Percentiles rank a stretch among this genome's conserved stretches.
phyloP scores from a whole-genome alignment of 1,140 invertebrate species.

The Aphidius ervi region DNA sequence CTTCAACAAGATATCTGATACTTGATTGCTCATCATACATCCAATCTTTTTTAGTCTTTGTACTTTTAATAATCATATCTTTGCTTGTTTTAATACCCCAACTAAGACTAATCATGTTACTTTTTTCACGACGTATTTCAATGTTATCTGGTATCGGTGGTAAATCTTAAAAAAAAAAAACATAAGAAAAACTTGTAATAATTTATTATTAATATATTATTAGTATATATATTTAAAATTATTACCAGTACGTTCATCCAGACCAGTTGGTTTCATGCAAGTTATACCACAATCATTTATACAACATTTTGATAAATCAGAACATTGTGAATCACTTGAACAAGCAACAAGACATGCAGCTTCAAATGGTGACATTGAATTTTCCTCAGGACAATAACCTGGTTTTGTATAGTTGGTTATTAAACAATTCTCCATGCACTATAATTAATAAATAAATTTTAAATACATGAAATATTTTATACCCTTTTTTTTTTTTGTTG shows the following conservation, averaged over 20 bases:
- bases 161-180: conserved; percentile 38
- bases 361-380: conserved; percentile 51
- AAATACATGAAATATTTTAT: conserved; percentile 4
- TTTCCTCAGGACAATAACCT: conserved; percentile 38
- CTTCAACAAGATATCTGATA: conserved; percentile 54
- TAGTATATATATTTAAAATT: background rate
- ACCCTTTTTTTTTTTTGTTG: too few relatives aligned
- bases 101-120: conserved; percentile 37
- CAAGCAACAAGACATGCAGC: conserved; percentile 61
- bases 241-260: conserved; percentile 46
- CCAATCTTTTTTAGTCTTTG: background rate
- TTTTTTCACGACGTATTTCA: conserved; percentile 36
- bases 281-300: conserved; percentile 61
- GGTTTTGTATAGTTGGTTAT: conserved; percentile 39
- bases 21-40: conserved; percentile 16
- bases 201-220: background rate
- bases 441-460: conserved; percentile 6
- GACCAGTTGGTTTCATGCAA: conserved; percentile 58
- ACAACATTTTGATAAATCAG: conserved; percentile 63
- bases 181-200: background rate
- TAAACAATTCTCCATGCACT: conserved; percentile 36
- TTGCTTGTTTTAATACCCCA: conserved; percentile 33
- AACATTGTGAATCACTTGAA: conserved; percentile 59
- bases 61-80: background rate
- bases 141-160: conserved; percentile 49